Evolutionary conservation across 1,140 invertebrate genomes (phyloP), one percentile per base, ranked within the genome.

Genomic region (Rhynchophorus ferrugineus): DNA sequence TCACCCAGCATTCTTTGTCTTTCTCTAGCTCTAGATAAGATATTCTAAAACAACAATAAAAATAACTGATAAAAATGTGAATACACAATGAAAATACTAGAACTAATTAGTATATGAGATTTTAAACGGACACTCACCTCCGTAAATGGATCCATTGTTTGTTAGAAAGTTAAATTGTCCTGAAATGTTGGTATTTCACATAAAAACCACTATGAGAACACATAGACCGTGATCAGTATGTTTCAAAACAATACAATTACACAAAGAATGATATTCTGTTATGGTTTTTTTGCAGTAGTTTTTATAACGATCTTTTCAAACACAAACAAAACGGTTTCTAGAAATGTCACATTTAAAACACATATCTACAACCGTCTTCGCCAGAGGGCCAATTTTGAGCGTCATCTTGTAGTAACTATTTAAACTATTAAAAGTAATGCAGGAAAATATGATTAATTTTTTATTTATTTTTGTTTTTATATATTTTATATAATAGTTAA

Each of bases 1-100:
- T 67, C 65, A 20, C 68, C 49, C 41, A 78, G 61, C 56, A 77
- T 72, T 64, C 74, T 74, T 50, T 76, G 70, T n/a, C 77, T 70
- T 44, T 71, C 72, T 54, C 69, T 73, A 43, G 77, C 76, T 49
- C 77, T 66, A 39, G 76, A 73, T 41, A 79, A 62, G 68, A 79
- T 75, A 45, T 73, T 68, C 76, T 79, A 50, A 38, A 54, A 6
- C 5, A 38, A 34, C 16, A n/a, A 5, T 29, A 6, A 24, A 21
- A 14, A 49, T 29, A 49, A 33, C 14, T 14, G 7, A 13, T 7
- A 50, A 45, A 36, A 24, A 41, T 22, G 18, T 7, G 22, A 9
- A 8, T 36, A 29, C 13, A 17, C n/a, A 48, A 34, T 20, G 18
- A 48, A 37, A 21, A 2, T 21, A 44, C 29, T 20, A n/a, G n/a